A percentile compares a stretch with the other conserved stretches of the same genome.
Conservation (phyloP, 2,113 vertebrate species). For the Chloebia gouldiae region DNA sequence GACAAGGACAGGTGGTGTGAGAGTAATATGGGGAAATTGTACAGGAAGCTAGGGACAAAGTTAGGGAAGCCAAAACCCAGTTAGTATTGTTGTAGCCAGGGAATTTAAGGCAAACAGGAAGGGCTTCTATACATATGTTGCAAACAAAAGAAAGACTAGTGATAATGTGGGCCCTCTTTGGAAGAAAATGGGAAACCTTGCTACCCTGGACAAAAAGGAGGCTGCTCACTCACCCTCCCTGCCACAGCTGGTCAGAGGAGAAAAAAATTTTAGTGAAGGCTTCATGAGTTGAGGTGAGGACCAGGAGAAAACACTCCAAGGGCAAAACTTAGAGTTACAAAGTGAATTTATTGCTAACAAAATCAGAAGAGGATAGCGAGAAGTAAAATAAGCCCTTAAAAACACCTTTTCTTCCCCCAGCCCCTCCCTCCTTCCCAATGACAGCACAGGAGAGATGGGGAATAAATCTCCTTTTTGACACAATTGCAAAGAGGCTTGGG, state of each 20-base stretch:
- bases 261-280: not conserved
- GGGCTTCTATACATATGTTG: not conserved
- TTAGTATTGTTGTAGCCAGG: not conserved
- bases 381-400: not conserved
- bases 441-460: not conserved
- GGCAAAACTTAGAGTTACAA: not conserved
- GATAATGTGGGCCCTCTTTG: not conserved
- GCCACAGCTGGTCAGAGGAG: not conserved
- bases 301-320: not conserved
- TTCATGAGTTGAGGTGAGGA: not conserved
- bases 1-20: not conserved
- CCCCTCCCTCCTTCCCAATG: not conserved
- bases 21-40: not conserved
- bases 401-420: not conserved
- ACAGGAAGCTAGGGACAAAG: not conserved
- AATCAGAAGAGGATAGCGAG: not conserved
- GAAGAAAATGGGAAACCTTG: not conserved
- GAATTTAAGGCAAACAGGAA: not conserved
- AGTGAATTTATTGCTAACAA: not conserved
- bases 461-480: not conserved
- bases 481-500: not conserved
- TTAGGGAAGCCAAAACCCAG: not conserved
- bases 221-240: fast-evolving
- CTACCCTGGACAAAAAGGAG: not conserved
- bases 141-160: not conserved